Evolutionary conservation across 2,113 vertebrate genomes (phyloP).

Genomic region (Acinonyx jubatus): DNA sequence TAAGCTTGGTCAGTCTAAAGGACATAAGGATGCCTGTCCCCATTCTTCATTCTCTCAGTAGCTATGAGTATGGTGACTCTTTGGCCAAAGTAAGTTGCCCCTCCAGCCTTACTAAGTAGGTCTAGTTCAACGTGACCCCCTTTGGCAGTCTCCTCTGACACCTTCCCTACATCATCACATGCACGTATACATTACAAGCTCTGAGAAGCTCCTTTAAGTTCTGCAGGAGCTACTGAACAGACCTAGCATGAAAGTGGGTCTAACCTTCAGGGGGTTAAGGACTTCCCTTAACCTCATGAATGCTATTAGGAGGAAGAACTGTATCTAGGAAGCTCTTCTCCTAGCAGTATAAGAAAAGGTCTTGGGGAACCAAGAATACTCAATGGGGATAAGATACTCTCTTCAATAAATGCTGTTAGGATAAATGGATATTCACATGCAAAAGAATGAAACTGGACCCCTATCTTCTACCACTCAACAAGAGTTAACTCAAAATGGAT

Average conservation of each 20-base stretch:
- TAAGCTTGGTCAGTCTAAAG: neutral
- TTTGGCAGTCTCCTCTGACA: neutral
- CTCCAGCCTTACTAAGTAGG: neutral
- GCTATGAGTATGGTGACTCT: neutral
- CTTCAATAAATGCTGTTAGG: neutral
- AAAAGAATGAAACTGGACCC: neutral
- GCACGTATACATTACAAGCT: neutral
- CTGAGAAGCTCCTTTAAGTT: slow-evolving; percentile 16
- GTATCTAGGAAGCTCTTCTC: slow-evolving; percentile 18
- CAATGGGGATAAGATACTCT: neutral
- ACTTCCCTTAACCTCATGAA: neutral
- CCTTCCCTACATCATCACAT: neutral
- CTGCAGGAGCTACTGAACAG: neutral
- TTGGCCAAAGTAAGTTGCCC: neutral
- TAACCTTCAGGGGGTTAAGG: neutral
- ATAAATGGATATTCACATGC: neutral
- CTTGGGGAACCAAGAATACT: neutral
- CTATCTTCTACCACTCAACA: neutral
- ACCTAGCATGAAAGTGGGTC: neutral
- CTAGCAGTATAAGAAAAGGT: neutral
- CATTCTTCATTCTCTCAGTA: neutral
- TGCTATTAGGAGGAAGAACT: neutral
- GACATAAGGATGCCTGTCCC: neutral
- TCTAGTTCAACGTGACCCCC: neutral
- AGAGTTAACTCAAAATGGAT: neutral